A percentile compares a stretch with the other conserved stretches of the same genome.
Conservation (phyloP, 2,797 vertebrate genomes). For the Spinus pinus region DNA sequence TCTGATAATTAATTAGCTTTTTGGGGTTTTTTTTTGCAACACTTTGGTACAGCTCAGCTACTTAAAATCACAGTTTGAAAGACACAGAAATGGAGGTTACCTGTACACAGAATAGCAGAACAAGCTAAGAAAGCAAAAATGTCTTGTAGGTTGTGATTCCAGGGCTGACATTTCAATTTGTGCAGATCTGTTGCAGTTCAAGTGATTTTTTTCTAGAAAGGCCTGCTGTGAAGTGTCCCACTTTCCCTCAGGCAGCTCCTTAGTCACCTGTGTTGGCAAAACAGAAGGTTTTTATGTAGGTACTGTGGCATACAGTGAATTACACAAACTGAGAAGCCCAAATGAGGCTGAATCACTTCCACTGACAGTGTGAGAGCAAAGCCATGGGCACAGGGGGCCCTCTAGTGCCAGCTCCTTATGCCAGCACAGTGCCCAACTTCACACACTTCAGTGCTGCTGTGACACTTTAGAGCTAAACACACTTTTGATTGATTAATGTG, state of each 20-base stretch:
- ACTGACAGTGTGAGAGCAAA: not conserved
- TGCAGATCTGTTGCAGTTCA: not conserved
- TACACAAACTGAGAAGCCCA: not conserved
- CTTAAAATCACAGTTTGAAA: not conserved
- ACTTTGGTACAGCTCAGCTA: not conserved
- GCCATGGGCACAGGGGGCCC: not conserved
- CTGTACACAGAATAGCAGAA: not conserved
- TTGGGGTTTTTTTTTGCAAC: not conserved
- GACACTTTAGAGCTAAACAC: not conserved
- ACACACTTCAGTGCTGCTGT: not conserved
- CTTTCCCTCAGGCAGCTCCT: not conserved
- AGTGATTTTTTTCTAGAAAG: not conserved
- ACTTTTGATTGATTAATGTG: not conserved
- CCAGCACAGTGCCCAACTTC: not conserved
- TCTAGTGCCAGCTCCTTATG: constrained; percentile 27
- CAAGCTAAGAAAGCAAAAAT: not conserved
- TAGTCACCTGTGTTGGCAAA: not conserved
- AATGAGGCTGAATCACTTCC: not conserved
- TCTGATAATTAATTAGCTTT: not conserved
- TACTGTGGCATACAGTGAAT: not conserved
- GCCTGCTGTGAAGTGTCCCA: not conserved
- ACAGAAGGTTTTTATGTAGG: not conserved
- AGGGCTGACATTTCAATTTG: not conserved
- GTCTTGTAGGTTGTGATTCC: not conserved
- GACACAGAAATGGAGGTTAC: not conserved